These are phyloP conservation scores for Penaeus japonicus DNA, from an alignment of 1,140 invertebrate genomes.

Conservation along the genomic window DNA sequence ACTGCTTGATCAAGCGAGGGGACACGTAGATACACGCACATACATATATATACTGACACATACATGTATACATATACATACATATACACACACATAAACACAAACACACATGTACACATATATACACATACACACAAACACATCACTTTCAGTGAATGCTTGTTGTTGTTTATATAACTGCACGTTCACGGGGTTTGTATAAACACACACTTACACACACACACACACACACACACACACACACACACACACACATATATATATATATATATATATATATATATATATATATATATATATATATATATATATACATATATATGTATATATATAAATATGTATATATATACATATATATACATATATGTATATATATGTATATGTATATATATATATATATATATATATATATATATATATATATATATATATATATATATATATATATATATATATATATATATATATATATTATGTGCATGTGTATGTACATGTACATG, in stretches of 20 bases:
- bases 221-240: neutral
- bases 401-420: slow-evolving; percentile 3
- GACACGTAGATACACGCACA: neutral
- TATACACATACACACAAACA: neutral
- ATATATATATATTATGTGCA: neutral
- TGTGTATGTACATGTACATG: no score
- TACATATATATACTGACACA: neutral
- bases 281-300: neutral
- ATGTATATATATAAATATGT: neutral
- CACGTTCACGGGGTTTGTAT: no score
- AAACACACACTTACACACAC: neutral
- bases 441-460: slow-evolving; percentile 1
- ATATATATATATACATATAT: neutral
- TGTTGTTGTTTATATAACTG: neutral
- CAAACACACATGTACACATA: neutral
- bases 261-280: neutral
- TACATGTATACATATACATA: neutral
- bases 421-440: slow-evolving; percentile 13
- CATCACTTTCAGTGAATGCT: neutral
- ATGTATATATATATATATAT: neutral
- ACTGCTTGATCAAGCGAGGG: no score
- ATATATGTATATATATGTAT: neutral
- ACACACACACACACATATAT: neutral
- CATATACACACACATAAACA: neutral
- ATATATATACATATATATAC: neutral